These are phyloP conservation scores for Conopomorpha cramerella DNA, from an alignment of 1,140 invertebrate genomes.

Conservation along the genomic window DNA sequence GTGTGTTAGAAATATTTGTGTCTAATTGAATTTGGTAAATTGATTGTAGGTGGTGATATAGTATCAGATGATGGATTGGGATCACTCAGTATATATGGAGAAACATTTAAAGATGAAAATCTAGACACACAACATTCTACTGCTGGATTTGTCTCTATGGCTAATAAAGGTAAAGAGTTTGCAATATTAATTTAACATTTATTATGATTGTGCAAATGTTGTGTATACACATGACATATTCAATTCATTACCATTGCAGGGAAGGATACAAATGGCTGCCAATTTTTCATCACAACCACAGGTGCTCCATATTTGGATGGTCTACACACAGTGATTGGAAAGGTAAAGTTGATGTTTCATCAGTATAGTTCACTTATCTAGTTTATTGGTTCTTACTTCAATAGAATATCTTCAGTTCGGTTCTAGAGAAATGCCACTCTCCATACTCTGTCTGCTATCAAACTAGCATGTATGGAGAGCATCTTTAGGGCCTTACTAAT, in stretches of 20 bases:
- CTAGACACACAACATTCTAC: constrained; percentile 86
- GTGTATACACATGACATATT: too few species aligned
- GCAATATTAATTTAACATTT: too few species aligned
- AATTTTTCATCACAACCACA: constrained; percentile 94
- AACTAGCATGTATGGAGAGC: too few species aligned
- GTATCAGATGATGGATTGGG: constrained; percentile 77
- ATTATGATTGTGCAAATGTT: too few species aligned
- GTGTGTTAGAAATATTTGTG: too few species aligned
- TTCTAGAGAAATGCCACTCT: too few species aligned
- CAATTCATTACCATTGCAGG: too few species aligned
- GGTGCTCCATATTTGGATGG: constrained; percentile 91
- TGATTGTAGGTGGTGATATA: constrained; percentile 74
- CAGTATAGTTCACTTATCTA: constrained; percentile 1
- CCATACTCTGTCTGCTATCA: too few species aligned
- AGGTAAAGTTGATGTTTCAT: too few species aligned
- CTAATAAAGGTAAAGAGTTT: constrained; percentile 76
- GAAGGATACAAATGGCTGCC: constrained; percentile 86
- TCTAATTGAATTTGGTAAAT: not conserved
- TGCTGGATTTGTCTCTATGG: constrained; percentile 94
- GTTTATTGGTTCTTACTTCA: constrained; percentile 5
- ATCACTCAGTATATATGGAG: constrained; percentile 87
- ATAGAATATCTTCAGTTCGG: too few species aligned
- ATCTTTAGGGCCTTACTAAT: too few species aligned
- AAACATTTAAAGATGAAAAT: constrained; percentile 93
- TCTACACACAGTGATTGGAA: constrained; percentile 93